Percentiles rank a stretch among this genome's conserved stretches.
phyloP scores from a whole-genome alignment of 2,113 vertebrate species.

The Balaenoptera acutorostrata region DNA sequence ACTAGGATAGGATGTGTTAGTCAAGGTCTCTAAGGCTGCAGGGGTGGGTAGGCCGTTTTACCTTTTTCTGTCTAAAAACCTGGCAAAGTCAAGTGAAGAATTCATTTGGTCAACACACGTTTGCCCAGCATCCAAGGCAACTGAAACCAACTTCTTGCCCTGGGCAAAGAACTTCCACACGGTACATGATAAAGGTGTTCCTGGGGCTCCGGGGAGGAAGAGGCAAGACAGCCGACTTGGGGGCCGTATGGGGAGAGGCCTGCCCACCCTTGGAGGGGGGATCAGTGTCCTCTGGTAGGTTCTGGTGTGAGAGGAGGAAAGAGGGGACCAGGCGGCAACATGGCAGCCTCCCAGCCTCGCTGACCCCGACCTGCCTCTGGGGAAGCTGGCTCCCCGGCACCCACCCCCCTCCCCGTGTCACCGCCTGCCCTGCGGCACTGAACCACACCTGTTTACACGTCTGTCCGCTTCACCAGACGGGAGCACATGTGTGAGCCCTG shows the following conservation, averaged over 20 bases:
- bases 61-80: not conserved
- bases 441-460: not conserved
- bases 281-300: not conserved
- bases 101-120: not conserved
- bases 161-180: not conserved
- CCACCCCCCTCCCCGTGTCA: not conserved
- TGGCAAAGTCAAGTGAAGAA: constrained; percentile 17
- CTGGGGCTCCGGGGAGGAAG: not conserved
- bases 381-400: not conserved
- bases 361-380: not conserved
- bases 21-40: not conserved
- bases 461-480: not conserved
- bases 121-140: constrained; percentile 21
- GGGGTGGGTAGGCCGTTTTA: not conserved
- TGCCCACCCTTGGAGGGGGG: not conserved
- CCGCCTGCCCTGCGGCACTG: not conserved
- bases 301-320: not conserved
- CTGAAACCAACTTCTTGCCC: not conserved
- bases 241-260: not conserved
- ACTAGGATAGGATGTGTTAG: not conserved
- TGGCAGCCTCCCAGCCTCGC: not conserved
- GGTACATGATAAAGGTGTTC: not conserved
- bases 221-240: not conserved
- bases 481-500: not conserved
- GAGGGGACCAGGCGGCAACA: not conserved